Evolutionary conservation across 2,797 vertebrate genomes (phyloP), one percentile per base, ranked within the genome.

Genomic region (Sebastes minor): DNA sequence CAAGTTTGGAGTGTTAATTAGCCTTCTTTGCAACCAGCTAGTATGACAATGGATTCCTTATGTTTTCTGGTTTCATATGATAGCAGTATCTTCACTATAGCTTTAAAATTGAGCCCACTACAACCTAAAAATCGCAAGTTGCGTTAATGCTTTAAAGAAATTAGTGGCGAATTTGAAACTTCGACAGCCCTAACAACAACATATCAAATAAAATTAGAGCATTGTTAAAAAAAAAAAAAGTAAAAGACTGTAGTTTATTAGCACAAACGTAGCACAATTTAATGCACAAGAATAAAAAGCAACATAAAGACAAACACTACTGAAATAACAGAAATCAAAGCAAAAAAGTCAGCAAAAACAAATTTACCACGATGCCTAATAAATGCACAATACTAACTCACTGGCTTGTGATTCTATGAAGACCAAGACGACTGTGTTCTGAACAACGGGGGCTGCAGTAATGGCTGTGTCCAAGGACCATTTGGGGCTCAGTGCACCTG

Each of bases 401-500:
- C 42, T 74, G n/a, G 22, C 1, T 1, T 88, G 6, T 74, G 0
- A 16, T 82, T 77, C 80, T 46, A 53, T 79, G 8, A 73, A 96
- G 95, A 94, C 56, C 90, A 94, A 85, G 86, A 95, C 25, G 95
- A 96, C 87, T 96, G 95, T 70, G 63, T 33, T 0, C 73, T 94
- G 49, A 92, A 94, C 88, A 96, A 95, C 0, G 95, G 94, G 1
- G 95, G 94, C 82, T 96, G 95, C 87, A 96, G 94, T 77, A 25
- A 94, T 6, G 71, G 65, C 28, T 96, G 95, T 59, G 4, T 95
- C 55, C 94, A 96, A 80, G 94, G 94, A 75, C 95, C 95, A 4
- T 96, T 94, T 72, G 95, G 95, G 14, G 91, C 95, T 71, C 83
- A 95, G 89, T 96, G 95, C 88, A 91, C 86, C 8, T 96, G 95